These are phyloP conservation scores for Crotalus viridis DNA, from an alignment of 2,113 vertebrate genomes.

Conservation along the genomic window DNA sequence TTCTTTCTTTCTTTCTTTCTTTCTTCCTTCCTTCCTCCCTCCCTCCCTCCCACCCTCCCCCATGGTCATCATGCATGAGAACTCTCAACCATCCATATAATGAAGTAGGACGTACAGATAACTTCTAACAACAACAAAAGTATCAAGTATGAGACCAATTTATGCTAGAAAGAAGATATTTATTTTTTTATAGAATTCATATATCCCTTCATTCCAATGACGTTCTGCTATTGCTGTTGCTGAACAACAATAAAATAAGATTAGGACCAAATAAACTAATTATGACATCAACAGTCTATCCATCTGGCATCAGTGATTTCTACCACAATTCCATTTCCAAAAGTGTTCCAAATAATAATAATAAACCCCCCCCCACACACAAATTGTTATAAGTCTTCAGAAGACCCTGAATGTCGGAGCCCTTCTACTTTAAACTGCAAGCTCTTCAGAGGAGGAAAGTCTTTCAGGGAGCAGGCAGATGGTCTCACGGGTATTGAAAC, in stretches of 20 bases:
- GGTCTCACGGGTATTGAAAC: background rate
- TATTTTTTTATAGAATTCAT: background rate
- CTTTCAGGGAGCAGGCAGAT: background rate
- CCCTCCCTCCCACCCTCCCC: too few relatives aligned
- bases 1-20: too few relatives aligned
- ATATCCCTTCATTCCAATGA: background rate
- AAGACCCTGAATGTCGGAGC: background rate
- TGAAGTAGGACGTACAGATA: too few relatives aligned
- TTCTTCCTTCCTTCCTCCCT: too few relatives aligned
- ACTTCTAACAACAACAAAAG: too few relatives aligned
- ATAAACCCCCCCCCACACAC: too few relatives aligned
- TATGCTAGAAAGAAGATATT: background rate
- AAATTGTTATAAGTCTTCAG: background rate
- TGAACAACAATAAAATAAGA: background rate
- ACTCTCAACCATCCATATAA: too few relatives aligned
- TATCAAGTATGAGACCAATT: too few relatives aligned
- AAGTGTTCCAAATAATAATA: background rate
- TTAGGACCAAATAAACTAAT: background rate
- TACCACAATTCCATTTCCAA: background rate
- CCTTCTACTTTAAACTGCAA: background rate
- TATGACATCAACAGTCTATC: background rate
- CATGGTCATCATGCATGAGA: too few relatives aligned
- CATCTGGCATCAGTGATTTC: background rate
- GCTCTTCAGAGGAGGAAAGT: background rate
- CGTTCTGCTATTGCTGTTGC: background rate